phyloP scores from a whole-genome alignment of 2,113 vertebrate genomes.

The Acrocephalus arundinaceus region DNA sequence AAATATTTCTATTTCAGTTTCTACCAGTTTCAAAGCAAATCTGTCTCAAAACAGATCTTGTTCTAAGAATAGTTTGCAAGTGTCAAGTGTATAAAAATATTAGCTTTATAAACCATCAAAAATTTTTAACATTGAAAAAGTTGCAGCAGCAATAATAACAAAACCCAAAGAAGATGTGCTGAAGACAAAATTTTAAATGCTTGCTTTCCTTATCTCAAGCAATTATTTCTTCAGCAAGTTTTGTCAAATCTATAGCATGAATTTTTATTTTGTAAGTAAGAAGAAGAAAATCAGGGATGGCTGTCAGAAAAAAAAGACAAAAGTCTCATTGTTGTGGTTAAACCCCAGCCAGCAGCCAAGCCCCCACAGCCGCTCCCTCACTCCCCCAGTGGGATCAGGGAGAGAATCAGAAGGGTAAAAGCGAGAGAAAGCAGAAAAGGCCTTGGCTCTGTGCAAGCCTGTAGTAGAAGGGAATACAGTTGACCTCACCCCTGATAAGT shows the following conservation, averaged over 20 bases:
- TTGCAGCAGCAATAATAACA: not conserved
- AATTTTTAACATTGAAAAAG: not conserved
- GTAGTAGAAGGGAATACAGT: not conserved
- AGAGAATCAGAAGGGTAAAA: not conserved
- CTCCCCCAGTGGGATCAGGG: not conserved
- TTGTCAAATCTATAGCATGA: not conserved
- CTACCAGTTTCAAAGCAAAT: not conserved
- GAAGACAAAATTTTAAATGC: not conserved
- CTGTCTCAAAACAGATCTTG: not conserved
- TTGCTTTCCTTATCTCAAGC: not conserved
- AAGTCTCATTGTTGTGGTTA: not conserved
- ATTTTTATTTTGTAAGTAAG: not conserved
- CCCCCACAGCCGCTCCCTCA: fast-evolving
- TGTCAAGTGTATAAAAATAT: not conserved
- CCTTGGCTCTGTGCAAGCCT: not conserved
- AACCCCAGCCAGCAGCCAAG: not conserved
- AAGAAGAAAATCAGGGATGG: not conserved
- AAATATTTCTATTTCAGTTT: not conserved
- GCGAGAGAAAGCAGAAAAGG: not conserved
- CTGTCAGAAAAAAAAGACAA: not conserved
- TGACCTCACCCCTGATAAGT: not conserved
- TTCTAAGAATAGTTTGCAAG: not conserved
- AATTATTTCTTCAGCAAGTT: not conserved
- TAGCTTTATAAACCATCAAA: not conserved
- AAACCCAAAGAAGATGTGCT: not conserved